phyloP scores from a whole-genome alignment of 2,888 invertebrate genomes.

The Eristalis pertinax region DNA sequence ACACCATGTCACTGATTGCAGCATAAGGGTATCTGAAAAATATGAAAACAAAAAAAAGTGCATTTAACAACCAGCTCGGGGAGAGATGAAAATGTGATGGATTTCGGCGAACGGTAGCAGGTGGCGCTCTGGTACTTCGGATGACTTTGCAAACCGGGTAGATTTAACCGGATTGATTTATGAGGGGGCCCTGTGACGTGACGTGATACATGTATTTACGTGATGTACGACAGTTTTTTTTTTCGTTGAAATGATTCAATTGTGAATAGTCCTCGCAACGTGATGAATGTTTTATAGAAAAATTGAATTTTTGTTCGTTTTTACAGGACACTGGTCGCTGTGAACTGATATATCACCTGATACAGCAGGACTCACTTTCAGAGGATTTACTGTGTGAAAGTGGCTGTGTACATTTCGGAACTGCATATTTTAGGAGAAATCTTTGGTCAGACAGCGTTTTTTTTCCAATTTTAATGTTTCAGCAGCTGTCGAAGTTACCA shows the following conservation, averaged over 20 bases:
- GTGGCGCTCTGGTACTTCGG: constrained; percentile 9
- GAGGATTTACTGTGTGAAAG: neutral
- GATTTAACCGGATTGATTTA: constrained; percentile 44
- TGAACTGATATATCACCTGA: neutral
- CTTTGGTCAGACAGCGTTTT: too few relatives aligned
- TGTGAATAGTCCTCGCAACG: neutral
- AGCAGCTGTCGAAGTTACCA: too few relatives aligned
- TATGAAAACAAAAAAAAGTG: neutral
- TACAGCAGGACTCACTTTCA: neutral
- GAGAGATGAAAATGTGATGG: constrained; percentile 8
- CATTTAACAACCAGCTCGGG: neutral
- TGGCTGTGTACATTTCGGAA: too few relatives aligned
- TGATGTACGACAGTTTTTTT: neutral
- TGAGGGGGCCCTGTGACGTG: neutral
- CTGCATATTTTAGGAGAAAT: too few relatives aligned
- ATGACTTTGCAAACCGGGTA: neutral
- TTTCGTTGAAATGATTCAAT: neutral
- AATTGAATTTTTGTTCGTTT: neutral
- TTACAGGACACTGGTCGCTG: neutral
- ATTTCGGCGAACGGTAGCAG: neutral
- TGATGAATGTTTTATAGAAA: neutral
- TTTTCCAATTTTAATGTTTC: too few relatives aligned
- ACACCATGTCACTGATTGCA: constrained; percentile 90
- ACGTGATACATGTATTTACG: constrained; percentile 22
- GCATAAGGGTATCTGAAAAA: constrained; percentile 89